Evolutionary conservation across 2,888 invertebrate genomes (phyloP).

Genomic region (Drosophila hamatofila): DNA sequence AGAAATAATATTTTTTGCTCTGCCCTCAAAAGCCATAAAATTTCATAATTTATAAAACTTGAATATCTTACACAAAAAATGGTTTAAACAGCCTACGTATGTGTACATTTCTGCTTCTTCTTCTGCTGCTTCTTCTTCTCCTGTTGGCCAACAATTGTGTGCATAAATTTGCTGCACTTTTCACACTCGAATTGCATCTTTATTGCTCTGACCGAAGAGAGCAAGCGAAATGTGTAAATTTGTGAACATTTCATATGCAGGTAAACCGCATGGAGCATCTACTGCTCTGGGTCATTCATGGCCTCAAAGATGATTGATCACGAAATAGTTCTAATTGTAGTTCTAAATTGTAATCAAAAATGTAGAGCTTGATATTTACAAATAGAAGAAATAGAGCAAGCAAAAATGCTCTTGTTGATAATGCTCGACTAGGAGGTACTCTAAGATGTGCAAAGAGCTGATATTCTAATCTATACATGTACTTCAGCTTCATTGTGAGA

Average conservation of each 20-base stretch:
- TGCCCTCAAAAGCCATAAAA: constrained; percentile 76
- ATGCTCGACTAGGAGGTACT: neutral
- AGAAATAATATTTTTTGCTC: constrained; percentile 76
- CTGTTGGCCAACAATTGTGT: constrained; percentile 6
- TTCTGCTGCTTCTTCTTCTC: neutral
- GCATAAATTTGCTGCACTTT: constrained; percentile 25
- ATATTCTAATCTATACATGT: too few species aligned
- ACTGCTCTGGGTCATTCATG: neutral
- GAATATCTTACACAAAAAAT: constrained; percentile 61
- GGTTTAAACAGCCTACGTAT: constrained; percentile 1
- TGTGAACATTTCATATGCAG: neutral
- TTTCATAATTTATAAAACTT: constrained; percentile 80
- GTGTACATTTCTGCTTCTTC: neutral
- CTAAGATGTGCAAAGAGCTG: too few species aligned
- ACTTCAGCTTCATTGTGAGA: too few species aligned
- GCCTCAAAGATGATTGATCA: neutral
- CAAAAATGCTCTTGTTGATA: neutral
- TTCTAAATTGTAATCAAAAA: neutral
- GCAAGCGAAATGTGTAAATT: neutral
- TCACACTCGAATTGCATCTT: constrained; percentile 47
- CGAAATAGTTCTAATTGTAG: neutral
- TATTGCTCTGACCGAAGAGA: constrained; percentile 54
- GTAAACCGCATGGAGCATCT: neutral
- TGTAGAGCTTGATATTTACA: neutral
- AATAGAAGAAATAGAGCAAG: neutral